A percentile compares a stretch with the other conserved stretches of the same genome.
Evolutionary conservation across 2,888 invertebrate genomes (phyloP).

Genomic region (Parnassius glacialis): DNA sequence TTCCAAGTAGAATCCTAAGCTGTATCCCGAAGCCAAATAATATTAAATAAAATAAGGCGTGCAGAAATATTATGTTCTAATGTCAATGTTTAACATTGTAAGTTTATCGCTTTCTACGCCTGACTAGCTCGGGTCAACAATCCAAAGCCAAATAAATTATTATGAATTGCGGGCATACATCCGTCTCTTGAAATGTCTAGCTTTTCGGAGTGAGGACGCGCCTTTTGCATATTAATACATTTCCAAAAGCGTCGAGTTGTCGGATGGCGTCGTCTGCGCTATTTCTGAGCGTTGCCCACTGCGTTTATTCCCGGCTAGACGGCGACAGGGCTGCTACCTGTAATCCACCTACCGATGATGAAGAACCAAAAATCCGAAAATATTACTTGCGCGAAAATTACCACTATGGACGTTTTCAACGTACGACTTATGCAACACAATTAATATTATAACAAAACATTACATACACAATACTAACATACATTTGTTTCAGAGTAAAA

Average conservation of each 20-base stretch:
- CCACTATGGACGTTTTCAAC: background rate
- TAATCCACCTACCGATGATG: background rate
- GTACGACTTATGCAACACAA: background rate
- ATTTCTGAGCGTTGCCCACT: slow-evolving; percentile 35
- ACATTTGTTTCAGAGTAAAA: too few species aligned
- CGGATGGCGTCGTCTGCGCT: slow-evolving; percentile 39
- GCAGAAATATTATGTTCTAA: background rate
- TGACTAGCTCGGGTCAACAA: slow-evolving; percentile 13
- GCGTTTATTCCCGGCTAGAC: slow-evolving; percentile 41
- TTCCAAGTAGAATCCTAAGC: too few species aligned
- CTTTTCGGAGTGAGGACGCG: slow-evolving; percentile 24
- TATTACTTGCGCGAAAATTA: too few species aligned
- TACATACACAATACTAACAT: too few species aligned
- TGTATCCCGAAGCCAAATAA: too few species aligned
- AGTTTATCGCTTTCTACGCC: background rate
- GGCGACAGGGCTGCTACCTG: slow-evolving; percentile 28
- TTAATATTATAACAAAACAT: too few species aligned
- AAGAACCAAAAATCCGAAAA: background rate
- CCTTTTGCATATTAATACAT: slow-evolving; percentile 40
- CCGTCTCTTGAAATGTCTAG: slow-evolving; percentile 26
- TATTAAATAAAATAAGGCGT: too few species aligned
- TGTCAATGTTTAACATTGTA: background rate
- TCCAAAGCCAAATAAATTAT: slow-evolving; percentile 21
- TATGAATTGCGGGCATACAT: slow-evolving; percentile 18
- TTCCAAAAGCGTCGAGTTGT: slow-evolving; percentile 36